A percentile compares a stretch with the other conserved stretches of the same genome.
Evolutionary conservation across 2,113 vertebrate genomes (phyloP).

Genomic region (Tragelaphus scriptus): DNA sequence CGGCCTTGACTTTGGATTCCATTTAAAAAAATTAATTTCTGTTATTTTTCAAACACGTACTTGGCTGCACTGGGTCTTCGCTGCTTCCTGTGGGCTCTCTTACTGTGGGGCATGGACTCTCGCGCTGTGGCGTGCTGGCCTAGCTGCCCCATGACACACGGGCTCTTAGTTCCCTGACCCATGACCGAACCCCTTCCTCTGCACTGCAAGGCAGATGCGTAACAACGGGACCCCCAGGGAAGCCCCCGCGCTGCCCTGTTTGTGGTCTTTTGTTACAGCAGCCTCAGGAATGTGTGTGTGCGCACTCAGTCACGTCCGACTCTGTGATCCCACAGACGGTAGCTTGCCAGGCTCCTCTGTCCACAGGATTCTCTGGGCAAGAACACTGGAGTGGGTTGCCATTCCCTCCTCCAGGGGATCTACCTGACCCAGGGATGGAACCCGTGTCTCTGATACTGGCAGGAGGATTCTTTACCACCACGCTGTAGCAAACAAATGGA

Average conservation of each 20-base stretch:
- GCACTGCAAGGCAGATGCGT: neutral
- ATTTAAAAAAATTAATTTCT: too few species aligned
- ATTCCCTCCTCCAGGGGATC: neutral
- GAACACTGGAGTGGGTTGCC: neutral
- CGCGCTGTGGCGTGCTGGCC: fast-evolving
- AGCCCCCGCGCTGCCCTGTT: fast-evolving
- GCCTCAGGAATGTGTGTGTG: neutral
- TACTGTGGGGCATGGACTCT: fast-evolving
- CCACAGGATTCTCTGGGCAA: neutral
- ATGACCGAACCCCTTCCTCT: neutral
- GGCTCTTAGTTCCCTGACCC: neutral
- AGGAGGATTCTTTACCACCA: neutral
- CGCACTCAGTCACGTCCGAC: fast-evolving
- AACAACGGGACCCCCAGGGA: neutral
- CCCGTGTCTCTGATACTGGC: neutral
- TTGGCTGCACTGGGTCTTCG: neutral
- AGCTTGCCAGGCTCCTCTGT: neutral
- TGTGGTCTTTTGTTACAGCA: neutral
- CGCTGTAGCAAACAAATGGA: fast-evolving
- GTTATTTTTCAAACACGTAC: neutral
- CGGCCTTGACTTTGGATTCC: neutral
- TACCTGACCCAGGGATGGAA: neutral
- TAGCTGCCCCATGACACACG: fast-evolving
- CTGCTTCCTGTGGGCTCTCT: fast-evolving
- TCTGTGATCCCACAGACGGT: fast-evolving